phyloP scores from a whole-genome alignment of 1,140 invertebrate species.

The Marisa cornuarietis region DNA sequence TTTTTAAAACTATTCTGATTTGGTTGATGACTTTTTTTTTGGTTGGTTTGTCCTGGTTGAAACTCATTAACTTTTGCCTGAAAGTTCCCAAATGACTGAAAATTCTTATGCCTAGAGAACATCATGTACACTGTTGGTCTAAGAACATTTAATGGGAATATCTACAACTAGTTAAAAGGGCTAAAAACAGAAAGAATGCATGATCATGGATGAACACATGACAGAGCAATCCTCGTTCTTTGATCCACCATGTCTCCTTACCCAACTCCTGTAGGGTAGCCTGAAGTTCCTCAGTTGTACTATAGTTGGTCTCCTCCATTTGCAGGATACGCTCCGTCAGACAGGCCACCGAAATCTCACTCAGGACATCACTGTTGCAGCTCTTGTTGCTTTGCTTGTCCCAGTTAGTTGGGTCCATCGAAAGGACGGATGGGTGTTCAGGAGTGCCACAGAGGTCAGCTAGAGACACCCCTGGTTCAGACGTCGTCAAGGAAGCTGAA shows the following conservation, averaged over 20 bases:
- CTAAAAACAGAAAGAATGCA: too few species aligned
- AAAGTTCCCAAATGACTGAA: too few species aligned
- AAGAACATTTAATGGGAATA: too few species aligned
- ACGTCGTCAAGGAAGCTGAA: slow-evolving; percentile 60
- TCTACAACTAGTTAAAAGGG: too few species aligned
- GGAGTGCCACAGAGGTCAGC: slow-evolving; percentile 55
- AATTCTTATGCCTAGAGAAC: too few species aligned
- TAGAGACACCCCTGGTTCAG: slow-evolving; percentile 69
- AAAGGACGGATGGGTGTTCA: slow-evolving; percentile 53
- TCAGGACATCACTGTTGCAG: slow-evolving; percentile 70
- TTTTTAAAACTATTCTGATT: too few species aligned
- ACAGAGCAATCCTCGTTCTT: too few species aligned
- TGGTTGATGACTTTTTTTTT: too few species aligned
- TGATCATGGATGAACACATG: too few species aligned
- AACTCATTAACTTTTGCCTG: too few species aligned
- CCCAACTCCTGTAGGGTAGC: slow-evolving; percentile 82
- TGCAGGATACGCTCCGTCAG: slow-evolving; percentile 91
- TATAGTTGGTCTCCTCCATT: slow-evolving; percentile 87
- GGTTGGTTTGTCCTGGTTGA: too few species aligned
- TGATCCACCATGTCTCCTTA: neutral
- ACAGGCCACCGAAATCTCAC: slow-evolving; percentile 90
- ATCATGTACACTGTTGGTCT: too few species aligned
- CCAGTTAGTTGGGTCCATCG: slow-evolving; percentile 70
- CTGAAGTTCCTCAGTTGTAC: slow-evolving; percentile 94
- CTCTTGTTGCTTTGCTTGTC: slow-evolving; percentile 86